Base-by-base conservation (phyloP, 1,140 invertebrate species). In the Sminthurides bifidus region DNA sequence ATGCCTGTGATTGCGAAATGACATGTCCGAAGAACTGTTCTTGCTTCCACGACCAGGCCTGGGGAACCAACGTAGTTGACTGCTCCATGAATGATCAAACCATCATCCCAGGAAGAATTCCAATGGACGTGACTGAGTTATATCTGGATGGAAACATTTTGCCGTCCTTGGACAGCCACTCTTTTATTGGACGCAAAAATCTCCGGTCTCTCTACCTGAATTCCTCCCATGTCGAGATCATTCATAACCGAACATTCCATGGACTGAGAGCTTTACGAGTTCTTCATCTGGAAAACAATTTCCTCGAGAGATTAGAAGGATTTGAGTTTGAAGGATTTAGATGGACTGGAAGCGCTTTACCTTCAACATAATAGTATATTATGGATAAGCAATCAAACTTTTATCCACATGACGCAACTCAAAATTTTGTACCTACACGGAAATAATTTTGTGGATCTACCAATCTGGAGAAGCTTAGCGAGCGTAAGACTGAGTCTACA, bases 1-100 rank as follows among this genome's bases (percentile, higher is more conserved):
- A 91, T 69, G 88, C 88, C 23, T 93, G 90, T 70, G 74, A 93
- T 68, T 93, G 89, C 74, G 87, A 92, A 75, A 92, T 93, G 88
- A 91, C 84, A 21, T 93, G 90, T 67, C 90, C 90, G 21, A 79
- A 79, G 44, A 86, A 90, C 66, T 93, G 90, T 70, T 85, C 84
- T 29, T 93, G 90, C 71, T 92, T 89, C 72, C 86, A 92, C 67
- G 88, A 92, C 70, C 84, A 89, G 67, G 56, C 19, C 3, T 92
- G 88, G 87, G 83, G 83, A 29, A 85, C 87, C 10, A 93, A 93
- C 70, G 84, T 92, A 29, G 88, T 93, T 3, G 88, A 92, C 69
- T 93, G 90, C 67, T 84, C 85, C 8, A 77, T 73, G 41, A 78
- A 81, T 27, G 81, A 81, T 46, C 85, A 90, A 70, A 75, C 78